A percentile compares a stretch with the other conserved stretches of the same genome.
Evolutionary conservation across 1,140 invertebrate species (phyloP).

Genomic region (Mercenaria mercenaria): DNA sequence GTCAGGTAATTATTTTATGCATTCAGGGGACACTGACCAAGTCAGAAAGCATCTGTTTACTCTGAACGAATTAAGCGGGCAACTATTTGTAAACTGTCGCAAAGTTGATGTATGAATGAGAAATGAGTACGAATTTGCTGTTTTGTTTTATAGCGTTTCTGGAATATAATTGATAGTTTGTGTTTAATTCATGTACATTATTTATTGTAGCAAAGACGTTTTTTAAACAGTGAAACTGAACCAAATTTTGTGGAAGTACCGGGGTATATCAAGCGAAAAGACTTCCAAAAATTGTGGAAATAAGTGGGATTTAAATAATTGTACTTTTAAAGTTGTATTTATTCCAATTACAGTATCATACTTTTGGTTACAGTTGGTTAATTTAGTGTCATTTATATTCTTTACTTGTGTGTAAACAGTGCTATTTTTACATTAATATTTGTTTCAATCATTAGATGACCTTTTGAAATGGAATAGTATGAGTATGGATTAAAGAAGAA

Average conservation of each 20-base stretch:
- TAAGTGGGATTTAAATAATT: background rate
- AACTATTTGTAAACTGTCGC: background rate
- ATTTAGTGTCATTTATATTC: background rate
- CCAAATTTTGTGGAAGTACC: too few relatives aligned
- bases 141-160: too few relatives aligned
- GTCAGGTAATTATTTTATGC: slow-evolving; percentile 46
- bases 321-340: background rate
- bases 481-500: background rate
- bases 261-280: too few relatives aligned
- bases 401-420: background rate
- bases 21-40: slow-evolving; percentile 32
- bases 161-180: too few relatives aligned
- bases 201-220: too few relatives aligned
- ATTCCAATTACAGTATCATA: too few relatives aligned
- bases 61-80: background rate
- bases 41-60: slow-evolving; percentile 36
- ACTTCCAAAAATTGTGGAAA: too few relatives aligned
- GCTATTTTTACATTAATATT: background rate
- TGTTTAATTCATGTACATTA: too few relatives aligned
- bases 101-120: background rate
- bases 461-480: background rate
- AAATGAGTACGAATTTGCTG: too few relatives aligned
- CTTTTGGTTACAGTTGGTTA: background rate
- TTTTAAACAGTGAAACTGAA: too few relatives aligned
- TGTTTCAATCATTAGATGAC: background rate